A percentile compares a stretch with the other conserved stretches of the same genome.
phyloP scores from a whole-genome alignment of 2,797 vertebrate species.

The Megaceryle alcyon region DNA sequence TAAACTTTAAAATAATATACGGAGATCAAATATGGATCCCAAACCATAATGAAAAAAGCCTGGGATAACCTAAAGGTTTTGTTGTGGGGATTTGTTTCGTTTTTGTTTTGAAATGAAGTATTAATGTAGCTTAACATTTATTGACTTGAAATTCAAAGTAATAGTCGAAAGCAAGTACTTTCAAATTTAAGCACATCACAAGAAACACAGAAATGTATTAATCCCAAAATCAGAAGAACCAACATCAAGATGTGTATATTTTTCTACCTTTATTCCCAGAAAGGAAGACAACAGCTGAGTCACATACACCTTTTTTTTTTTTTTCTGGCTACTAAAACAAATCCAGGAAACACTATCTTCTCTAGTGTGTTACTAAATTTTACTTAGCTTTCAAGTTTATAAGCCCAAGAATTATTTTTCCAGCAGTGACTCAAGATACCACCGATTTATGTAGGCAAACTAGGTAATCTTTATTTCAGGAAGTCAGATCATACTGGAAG shows the following conservation, averaged over 20 bases:
- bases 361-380: not conserved
- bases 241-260: accelerated
- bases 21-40: not conserved
- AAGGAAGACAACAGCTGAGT: not conserved
- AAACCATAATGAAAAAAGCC: not conserved
- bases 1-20: not conserved
- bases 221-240: not conserved
- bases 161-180: not conserved
- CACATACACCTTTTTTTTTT: not conserved
- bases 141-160: not conserved
- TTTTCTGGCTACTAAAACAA: not conserved
- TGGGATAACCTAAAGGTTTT: not conserved
- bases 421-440: not conserved
- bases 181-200: not conserved
- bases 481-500: not conserved
- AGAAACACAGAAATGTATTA: not conserved
- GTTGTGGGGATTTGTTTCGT: not conserved
- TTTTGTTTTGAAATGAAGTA: not conserved
- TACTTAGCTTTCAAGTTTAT: not conserved
- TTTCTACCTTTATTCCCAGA: not conserved
- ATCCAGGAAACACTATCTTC: not conserved
- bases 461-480: not conserved
- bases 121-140: not conserved
- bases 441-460: not conserved
- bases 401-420: not conserved